Base-by-base conservation (phyloP, 1,140 invertebrate species). In the Zaprionus davidi region DNA sequence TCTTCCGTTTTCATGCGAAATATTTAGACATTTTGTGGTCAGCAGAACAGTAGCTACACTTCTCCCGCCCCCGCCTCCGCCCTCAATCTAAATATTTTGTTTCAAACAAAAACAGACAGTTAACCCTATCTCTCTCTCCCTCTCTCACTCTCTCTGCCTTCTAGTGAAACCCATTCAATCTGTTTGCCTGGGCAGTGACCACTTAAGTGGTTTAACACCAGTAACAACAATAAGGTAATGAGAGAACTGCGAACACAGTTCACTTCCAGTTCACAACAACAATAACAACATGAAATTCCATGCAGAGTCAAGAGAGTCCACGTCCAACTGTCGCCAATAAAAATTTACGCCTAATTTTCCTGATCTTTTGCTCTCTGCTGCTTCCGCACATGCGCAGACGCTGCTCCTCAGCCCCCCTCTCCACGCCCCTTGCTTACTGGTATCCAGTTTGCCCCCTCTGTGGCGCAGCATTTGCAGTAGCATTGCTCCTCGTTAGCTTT, bases 371-470 rank as follows among this genome's bases (percentile, higher is more conserved):
- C 34, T 26, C 44, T 31, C 38, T 44, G 38, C 58, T 62, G 83
- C 73, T 83, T 80, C 80, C 77, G 83, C 77, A 70, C 79, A 87
- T 79, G 72, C 79, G 83, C 83, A 87, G 83, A 82, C 82, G 49
- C 62, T 51, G 60, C 60, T 51, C 5, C 20, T 55, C n/a, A 38
- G 4, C 17, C 46, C 9, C 26, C 11, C 31, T 9, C 1, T 38
- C 6, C 6, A 9, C 0, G 0, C 24, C 17, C n/a, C 11, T 12
- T 20, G 24, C 38, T 49, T 22, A 24, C 9, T 9, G 9, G 31
- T 49, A 59, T 70, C 49, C 63, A 38, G 26, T n/a, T 13, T 22
- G 1, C 20, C 22, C 56, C 28, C n/a, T 12, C 12, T 11, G 9
- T 34, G 7, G 9, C 31, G 9, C 11, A 34, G 31, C 31, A 34